phyloP scores from a whole-genome alignment of 2,888 invertebrate species.

The Melanophora roralis region DNA sequence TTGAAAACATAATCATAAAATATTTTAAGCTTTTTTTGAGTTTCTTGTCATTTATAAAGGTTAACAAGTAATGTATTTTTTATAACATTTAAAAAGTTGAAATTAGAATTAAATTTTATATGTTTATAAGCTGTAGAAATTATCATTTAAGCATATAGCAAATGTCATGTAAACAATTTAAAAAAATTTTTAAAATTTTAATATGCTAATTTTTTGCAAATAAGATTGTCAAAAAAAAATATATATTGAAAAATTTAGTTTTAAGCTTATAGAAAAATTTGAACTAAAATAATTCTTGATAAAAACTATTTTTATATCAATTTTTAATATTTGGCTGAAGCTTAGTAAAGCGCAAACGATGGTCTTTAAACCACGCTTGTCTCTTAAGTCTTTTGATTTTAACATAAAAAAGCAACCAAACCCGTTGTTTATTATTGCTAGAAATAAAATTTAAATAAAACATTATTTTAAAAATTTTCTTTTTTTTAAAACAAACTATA shows the following conservation, averaged over 20 bases:
- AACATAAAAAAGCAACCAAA: background rate
- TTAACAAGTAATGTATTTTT: constrained; percentile 73
- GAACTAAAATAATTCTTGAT: too few species aligned
- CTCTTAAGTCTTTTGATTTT: constrained; percentile 34
- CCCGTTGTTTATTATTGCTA: constrained; percentile 16
- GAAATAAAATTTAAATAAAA: too few species aligned
- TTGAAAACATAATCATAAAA: constrained; percentile 45
- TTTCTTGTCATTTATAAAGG: constrained; percentile 68
- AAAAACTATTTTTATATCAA: too few species aligned
- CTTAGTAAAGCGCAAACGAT: background rate
- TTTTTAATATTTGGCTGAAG: background rate
- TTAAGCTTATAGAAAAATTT: too few species aligned
- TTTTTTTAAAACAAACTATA: too few species aligned
- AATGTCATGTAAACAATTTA: background rate
- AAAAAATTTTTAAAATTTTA: background rate
- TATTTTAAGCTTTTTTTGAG: constrained; percentile 12
- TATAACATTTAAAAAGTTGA: background rate
- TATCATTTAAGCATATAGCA: background rate
- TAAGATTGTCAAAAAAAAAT: background rate
- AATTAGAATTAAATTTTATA: background rate
- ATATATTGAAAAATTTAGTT: too few species aligned
- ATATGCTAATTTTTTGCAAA: background rate
- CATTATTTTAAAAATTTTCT: too few species aligned
- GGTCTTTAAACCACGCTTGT: constrained; percentile 16
- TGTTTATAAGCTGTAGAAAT: background rate